Evolutionary conservation across 2,797 vertebrate species (phyloP).

Genomic region (Darevskia nairensis): DNA sequence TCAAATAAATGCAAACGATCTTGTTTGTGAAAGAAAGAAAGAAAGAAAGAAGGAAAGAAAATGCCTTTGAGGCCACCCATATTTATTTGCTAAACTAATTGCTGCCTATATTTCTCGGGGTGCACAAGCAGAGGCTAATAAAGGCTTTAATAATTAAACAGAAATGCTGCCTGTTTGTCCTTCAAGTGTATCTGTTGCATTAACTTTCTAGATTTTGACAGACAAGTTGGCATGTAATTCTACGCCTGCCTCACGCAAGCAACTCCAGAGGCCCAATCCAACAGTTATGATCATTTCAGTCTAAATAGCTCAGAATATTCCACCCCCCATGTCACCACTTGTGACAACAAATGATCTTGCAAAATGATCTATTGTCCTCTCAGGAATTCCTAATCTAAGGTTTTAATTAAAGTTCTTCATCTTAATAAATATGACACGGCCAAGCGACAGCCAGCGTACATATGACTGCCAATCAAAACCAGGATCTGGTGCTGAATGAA

Average conservation of each 20-base stretch:
- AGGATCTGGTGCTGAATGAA: not conserved
- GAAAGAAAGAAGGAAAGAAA: not conserved
- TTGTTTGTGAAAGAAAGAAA: conserved; percentile 29
- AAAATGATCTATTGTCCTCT: conserved; percentile 37
- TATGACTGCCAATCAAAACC: conserved; percentile 41
- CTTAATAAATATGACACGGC: conserved; percentile 29
- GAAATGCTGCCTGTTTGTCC: conserved; percentile 26
- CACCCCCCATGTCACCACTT: conserved; percentile 42
- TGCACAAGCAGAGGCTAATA: conserved; percentile 30
- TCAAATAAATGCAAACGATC: conserved; percentile 9
- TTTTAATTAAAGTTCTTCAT: conserved; percentile 52
- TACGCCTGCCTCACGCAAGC: conserved; percentile 37
- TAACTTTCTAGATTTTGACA: conserved; percentile 39
- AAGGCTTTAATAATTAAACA: conserved; percentile 48
- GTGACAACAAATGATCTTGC: conserved; percentile 36
- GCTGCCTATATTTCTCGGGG: conserved; percentile 39
- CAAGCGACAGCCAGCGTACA: not conserved
- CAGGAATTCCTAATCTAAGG: conserved; percentile 34
- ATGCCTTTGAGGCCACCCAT: not conserved
- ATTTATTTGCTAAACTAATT: conserved; percentile 21
- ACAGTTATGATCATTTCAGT: not conserved
- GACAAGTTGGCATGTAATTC: not conserved
- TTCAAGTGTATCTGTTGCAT: conserved; percentile 49
- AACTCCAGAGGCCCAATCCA: conserved; percentile 37
- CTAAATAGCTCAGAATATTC: conserved; percentile 24